Evolutionary conservation across 2,888 invertebrate genomes (phyloP), one percentile per base, ranked within the genome.

Genomic region (Metalampra italica): DNA sequence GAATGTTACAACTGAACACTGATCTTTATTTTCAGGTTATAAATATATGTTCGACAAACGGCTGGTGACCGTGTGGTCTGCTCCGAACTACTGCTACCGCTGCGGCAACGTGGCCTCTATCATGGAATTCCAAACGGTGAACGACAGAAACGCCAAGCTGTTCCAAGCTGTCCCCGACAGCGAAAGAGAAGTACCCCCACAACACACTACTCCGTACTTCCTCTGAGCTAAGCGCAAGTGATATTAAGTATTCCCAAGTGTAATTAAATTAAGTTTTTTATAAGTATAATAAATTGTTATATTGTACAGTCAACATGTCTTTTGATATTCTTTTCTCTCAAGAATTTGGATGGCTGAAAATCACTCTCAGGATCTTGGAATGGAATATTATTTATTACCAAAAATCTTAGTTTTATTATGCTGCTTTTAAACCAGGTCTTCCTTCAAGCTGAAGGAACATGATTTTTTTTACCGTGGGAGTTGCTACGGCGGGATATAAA

Each of bases 21-120:
- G 5, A 22, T 22, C 22, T 50, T 51, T 60, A 38, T 45, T 80
- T 91, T 15, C 88, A 96, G 97, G 97, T 55, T 97, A 94, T 86
- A 98, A 98, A 90, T 99, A 98, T 80, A 98, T 99, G 97, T 99
- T 99, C 83, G 95, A 98, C 72, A 95, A 98, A 66, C 95, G 96
- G 78, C 89, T 99, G 64, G 98, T 99, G 34, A 99, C 99, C 0
- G 97, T 99, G 1, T 99, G 99, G 98, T 98, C 99, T 12, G 99
- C 99, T 5, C 99, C 99, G 4, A 99, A 99, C 89, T 99, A 99
- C 84, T 99, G 99, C 86, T 99, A 99, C 81, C 94, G 99, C 29
- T 99, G 99, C 78, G 99, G 99, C 43, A 99, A 99, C 81, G 94
- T 98, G 48, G 99, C 99, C 4, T 97, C 99, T 45, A 98, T 99